Percentiles rank a stretch among this genome's conserved stretches.
Evolutionary conservation across 2,797 vertebrate species (phyloP).

Genomic region (Lates japonicus): DNA sequence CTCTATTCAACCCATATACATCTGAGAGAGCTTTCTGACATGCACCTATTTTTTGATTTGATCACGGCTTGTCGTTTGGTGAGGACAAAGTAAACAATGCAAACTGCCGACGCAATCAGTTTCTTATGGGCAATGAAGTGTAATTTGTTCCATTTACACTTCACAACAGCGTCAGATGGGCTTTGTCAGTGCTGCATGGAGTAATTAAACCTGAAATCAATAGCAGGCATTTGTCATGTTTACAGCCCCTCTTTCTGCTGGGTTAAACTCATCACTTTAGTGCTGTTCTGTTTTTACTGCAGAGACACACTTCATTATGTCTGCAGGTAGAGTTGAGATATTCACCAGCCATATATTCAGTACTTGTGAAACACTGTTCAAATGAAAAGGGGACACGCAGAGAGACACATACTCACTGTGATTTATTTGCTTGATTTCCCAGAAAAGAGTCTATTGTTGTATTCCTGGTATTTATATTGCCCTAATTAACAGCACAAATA

Average conservation of each 20-base stretch:
- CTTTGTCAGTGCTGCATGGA: slow-evolving; percentile 99
- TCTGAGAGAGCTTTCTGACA: slow-evolving; percentile 42
- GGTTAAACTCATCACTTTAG: slow-evolving; percentile 99
- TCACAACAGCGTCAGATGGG: slow-evolving; percentile 99
- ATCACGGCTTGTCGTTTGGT: slow-evolving; percentile 94
- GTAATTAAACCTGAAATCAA: slow-evolving; percentile 99
- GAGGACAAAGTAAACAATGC: slow-evolving; percentile 98
- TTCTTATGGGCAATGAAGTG: slow-evolving; percentile 99
- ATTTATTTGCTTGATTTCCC: slow-evolving; percentile 92
- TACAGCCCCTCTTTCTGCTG: slow-evolving; percentile 99
- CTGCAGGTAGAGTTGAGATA: slow-evolving; percentile 99
- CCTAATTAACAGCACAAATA: slow-evolving; percentile 48
- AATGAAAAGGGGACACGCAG: slow-evolving; percentile 90
- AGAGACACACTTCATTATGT: slow-evolving; percentile 99
- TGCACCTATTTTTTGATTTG: slow-evolving; percentile 91
- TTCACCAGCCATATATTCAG: slow-evolving; percentile 93
- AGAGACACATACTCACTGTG: slow-evolving; percentile 89
- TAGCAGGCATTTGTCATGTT: slow-evolving; percentile 99
- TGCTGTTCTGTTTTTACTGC: slow-evolving; percentile 99
- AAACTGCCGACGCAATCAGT: slow-evolving; percentile 99
- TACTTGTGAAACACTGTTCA: slow-evolving; percentile 92
- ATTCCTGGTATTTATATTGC: slow-evolving; percentile 74
- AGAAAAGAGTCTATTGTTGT: slow-evolving; percentile 67
- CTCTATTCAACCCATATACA: slow-evolving; percentile 12
- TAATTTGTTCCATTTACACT: slow-evolving; percentile 99